Percentiles rank a stretch among this genome's conserved stretches.
Conservation (phyloP, 2,113 vertebrate species). For the Lasiurus borealis region DNA sequence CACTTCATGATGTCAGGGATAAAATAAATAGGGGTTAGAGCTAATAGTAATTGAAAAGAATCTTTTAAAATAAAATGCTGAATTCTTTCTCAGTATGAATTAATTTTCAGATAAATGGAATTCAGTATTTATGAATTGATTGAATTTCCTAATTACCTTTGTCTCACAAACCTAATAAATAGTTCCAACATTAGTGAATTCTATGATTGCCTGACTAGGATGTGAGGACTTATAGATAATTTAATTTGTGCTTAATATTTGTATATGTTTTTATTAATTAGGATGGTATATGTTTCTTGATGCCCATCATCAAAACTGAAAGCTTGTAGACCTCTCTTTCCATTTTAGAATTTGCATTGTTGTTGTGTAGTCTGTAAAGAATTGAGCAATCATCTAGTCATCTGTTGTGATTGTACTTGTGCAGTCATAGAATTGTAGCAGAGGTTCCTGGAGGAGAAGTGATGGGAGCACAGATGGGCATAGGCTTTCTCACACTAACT, state of each 20-base stretch:
- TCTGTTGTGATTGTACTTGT: not conserved
- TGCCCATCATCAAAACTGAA: not conserved
- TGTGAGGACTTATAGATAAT: constrained; percentile 12
- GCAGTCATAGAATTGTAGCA: not conserved
- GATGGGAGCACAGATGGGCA: not conserved
- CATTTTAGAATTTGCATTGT: not conserved
- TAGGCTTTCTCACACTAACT: not conserved
- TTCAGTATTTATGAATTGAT: constrained; percentile 34
- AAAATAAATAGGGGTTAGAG: not conserved
- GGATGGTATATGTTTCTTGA: not conserved
- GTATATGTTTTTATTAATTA: not conserved
- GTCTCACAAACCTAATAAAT: not conserved
- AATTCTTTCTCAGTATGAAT: not conserved
- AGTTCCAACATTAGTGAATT: constrained; percentile 11
- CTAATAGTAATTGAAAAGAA: not conserved
- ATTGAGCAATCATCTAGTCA: not conserved
- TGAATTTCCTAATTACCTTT: constrained; percentile 35
- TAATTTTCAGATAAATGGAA: constrained; percentile 50
- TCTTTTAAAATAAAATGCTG: not conserved
- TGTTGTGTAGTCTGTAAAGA: not conserved
- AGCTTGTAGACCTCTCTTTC: not conserved
- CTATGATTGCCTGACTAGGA: not conserved
- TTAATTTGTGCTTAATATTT: constrained; percentile 34
- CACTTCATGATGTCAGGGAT: not conserved
- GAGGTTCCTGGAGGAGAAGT: not conserved